phyloP scores from a whole-genome alignment of 2,113 vertebrate genomes.

The Otus sunia region DNA sequence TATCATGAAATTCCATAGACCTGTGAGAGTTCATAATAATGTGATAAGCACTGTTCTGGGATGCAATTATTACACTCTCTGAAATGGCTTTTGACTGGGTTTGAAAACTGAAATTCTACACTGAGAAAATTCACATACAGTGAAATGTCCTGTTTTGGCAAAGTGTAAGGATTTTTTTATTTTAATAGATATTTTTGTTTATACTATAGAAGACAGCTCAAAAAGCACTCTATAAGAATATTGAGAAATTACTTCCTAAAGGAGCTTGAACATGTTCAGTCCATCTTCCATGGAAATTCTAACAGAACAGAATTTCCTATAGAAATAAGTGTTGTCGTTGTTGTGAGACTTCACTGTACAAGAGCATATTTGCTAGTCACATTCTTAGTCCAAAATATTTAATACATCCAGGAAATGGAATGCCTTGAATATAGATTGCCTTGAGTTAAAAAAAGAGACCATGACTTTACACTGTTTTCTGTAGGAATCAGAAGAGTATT shows the following conservation, averaged over 20 bases:
- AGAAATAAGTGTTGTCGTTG: background rate
- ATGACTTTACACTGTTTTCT: background rate
- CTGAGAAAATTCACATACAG: background rate
- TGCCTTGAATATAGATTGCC: background rate
- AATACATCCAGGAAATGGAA: background rate
- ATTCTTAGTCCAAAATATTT: background rate
- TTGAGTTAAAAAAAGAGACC: background rate
- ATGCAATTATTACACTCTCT: background rate
- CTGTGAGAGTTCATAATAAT: background rate
- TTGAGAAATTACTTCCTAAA: background rate
- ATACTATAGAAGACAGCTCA: background rate
- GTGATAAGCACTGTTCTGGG: background rate
- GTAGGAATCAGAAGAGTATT: background rate
- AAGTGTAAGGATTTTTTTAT: background rate
- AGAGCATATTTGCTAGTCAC: background rate
- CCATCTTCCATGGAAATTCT: background rate
- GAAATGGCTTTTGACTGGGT: background rate
- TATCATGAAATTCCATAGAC: background rate
- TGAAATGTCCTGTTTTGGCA: background rate
- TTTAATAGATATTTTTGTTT: background rate
- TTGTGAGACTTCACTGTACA: background rate
- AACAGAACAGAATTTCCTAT: background rate
- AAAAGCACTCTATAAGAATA: background rate
- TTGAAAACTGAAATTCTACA: background rate
- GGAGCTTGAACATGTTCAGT: background rate